Conservation (phyloP, 2,113 vertebrate species). For the Pelobates fuscus region DNA sequence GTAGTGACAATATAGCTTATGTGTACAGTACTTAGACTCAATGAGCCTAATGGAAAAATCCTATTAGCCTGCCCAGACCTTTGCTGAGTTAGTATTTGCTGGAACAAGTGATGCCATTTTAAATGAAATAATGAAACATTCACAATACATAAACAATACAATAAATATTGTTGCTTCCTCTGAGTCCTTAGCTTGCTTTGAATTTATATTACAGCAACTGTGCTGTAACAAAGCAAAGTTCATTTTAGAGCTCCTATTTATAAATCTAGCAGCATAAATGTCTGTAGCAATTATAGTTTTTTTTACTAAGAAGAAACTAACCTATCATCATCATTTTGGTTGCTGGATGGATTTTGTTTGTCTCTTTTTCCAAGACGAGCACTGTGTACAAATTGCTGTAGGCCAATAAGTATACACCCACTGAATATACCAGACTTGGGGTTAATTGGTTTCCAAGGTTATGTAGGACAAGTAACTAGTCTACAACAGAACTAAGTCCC, state of each 20-base stretch:
- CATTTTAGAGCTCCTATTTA: background rate
- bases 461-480: no score
- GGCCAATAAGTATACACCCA: no score
- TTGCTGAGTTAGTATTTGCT: conserved; percentile 31
- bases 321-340: background rate
- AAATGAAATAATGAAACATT: conserved; percentile 30
- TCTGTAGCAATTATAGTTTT: background rate
- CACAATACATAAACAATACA: background rate
- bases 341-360: no score
- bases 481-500: no score
- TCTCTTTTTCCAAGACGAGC: no score
- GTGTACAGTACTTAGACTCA: conserved; percentile 11
- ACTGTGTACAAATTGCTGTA: no score
- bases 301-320: background rate
- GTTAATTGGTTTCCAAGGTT: no score
- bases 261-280: background rate
- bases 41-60: conserved; percentile 22
- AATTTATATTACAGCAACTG: background rate
- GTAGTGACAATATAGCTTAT: conserved; percentile 12
- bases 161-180: conserved; percentile 9
- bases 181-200: background rate
- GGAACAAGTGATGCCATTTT: conserved; percentile 13
- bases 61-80: conserved; percentile 20
- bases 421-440: no score
- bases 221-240: background rate